Base-by-base conservation (phyloP, 2,797 vertebrate genomes). In the Serranus cabrilla region DNA sequence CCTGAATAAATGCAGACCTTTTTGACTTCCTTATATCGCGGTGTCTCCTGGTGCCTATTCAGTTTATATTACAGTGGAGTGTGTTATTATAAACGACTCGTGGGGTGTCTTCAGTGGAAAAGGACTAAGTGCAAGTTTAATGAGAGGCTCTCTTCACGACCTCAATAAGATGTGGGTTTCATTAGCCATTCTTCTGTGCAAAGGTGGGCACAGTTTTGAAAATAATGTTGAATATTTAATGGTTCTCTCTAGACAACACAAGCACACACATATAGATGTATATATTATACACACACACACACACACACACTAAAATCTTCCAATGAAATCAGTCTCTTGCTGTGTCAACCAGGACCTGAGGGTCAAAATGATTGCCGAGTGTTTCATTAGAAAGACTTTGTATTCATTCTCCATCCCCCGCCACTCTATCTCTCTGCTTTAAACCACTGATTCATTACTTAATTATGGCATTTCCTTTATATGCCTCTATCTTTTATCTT, bases 1-100 rank as follows among this genome's bases (percentile, higher is more conserved):
- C 73, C 71, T 68, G 74, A 80, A 81, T 83, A 90, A 91, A 85
- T 59, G 74, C 79, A 76, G 80, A 85, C 78, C 78, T 85, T 87
- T 92, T 70, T 85, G 85, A 88, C 84, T 87, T 71, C 46, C 60
- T 81, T 88, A 66, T 80, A 86, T 66, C 55, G 12, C 49, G 1
- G 3, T 9, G 79, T 91, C 90, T 91, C 89, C 71, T 49, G 82
- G 71, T 84, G 58, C 76, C 86, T 59, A 81, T 92, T 91, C 18
- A 18, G 75, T 91, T 90, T 87, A 91, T 87, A 85, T 84, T 89
- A 81, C 88, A 80, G 81, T 67, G 54, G 82, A 86, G 81, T 87
- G 67, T 84, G 81, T 89, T 88, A 85, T 89, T 89, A 82, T 90
- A 80, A 88, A 81, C 18, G 74, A 87, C 81, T 84, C 12, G 14